Conservation (phyloP, 2,888 invertebrate species). For the Pterostichus niger region DNA sequence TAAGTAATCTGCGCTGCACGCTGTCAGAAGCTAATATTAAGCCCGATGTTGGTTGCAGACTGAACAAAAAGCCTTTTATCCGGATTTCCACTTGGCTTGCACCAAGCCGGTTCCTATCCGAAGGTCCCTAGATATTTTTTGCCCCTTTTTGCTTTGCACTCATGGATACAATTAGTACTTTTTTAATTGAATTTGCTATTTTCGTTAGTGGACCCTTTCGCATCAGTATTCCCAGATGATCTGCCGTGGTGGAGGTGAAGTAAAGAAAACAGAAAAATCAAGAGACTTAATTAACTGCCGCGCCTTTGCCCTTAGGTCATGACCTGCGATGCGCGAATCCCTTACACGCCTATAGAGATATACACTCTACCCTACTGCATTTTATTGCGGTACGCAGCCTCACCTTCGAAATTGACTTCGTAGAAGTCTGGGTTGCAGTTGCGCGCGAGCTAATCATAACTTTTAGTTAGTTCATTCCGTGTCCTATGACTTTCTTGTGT, state of each 20-base stretch:
- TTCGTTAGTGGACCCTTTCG: constrained; percentile 60
- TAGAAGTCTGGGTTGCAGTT: constrained; percentile 3
- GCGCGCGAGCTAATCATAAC: constrained; percentile 32
- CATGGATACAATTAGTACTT: constrained; percentile 61
- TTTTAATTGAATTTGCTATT: constrained; percentile 63
- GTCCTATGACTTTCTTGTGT: not conserved
- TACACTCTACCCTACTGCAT: not conserved
- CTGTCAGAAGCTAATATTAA: constrained; percentile 39
- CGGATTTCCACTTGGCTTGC: constrained; percentile 50
- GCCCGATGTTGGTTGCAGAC: constrained; percentile 31
- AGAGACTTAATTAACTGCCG: constrained; percentile 61
- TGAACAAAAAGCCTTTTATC: constrained; percentile 48
- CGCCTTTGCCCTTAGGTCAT: constrained; percentile 33
- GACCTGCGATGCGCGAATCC: constrained; percentile 11
- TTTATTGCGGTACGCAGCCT: not conserved
- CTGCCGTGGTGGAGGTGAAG: constrained; percentile 34
- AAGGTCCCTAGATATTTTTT: constrained; percentile 25
- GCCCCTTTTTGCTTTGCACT: constrained; percentile 34
- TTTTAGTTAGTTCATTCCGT: constrained; percentile 1
- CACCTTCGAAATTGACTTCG: not conserved
- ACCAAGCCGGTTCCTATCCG: constrained; percentile 29
- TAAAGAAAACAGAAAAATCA: constrained; percentile 64
- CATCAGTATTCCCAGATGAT: constrained; percentile 47
- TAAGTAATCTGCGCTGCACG: constrained; percentile 27
- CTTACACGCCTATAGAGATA: not conserved